Evolutionary conservation across 2,113 vertebrate genomes (phyloP).

Genomic region (Mesoclemmys tuberculata): DNA sequence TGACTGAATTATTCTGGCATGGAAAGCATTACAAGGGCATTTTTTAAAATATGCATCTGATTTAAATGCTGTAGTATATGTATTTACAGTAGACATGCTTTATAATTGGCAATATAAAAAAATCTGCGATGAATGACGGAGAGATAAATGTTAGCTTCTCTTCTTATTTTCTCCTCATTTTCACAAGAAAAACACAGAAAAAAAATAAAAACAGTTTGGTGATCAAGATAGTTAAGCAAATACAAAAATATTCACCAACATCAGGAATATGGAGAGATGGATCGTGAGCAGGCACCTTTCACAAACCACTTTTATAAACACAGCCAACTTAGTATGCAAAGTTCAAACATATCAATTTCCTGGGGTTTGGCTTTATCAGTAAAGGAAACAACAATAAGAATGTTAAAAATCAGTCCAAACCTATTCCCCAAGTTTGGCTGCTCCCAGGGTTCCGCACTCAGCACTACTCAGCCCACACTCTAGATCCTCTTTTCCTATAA

Average conservation of each 20-base stretch:
- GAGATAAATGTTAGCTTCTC: neutral
- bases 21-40: slow-evolving; percentile 38
- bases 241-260: neutral
- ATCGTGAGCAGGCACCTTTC: neutral
- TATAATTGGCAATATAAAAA: slow-evolving; percentile 25
- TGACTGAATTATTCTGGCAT: slow-evolving; percentile 42
- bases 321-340: neutral
- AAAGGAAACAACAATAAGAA: neutral
- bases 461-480: neutral
- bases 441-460: neutral
- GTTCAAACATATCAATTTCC: neutral
- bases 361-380: neutral
- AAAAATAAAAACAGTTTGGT: neutral
- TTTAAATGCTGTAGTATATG: slow-evolving; percentile 9
- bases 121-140: slow-evolving; percentile 13
- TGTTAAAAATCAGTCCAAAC: neutral
- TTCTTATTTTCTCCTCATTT: slow-evolving; percentile 16
- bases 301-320: neutral
- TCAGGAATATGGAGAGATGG: neutral
- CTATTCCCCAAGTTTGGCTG: neutral
- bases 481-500: neutral
- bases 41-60: slow-evolving; percentile 50
- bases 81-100: neutral
- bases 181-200: neutral
- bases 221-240: slow-evolving; percentile 28